A percentile compares a stretch with the other conserved stretches of the same genome.
These are phyloP conservation scores for Pasiphila rectangulata DNA, from an alignment of 2,888 invertebrate species.

Conservation along the genomic window DNA sequence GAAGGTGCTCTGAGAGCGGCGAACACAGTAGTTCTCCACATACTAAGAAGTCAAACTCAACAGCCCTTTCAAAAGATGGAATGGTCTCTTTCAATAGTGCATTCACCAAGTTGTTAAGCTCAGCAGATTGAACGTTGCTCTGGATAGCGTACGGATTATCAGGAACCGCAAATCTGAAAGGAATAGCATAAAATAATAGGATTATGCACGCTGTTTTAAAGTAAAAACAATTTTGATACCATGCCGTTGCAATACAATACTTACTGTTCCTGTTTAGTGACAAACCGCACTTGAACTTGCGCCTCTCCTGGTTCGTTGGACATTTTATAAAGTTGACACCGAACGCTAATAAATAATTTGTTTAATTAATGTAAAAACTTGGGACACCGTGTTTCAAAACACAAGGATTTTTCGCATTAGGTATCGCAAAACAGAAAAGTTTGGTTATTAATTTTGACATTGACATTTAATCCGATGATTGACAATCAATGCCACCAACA, in stretches of 20 bases:
- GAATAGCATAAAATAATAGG: constrained; percentile 16
- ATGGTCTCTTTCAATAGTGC: constrained; percentile 84
- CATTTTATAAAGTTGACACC: constrained; percentile 39
- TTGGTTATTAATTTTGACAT: background rate
- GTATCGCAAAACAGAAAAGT: constrained; percentile 6
- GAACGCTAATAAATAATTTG: background rate
- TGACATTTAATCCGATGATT: background rate
- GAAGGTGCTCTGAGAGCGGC: constrained; percentile 87
- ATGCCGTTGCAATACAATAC: constrained; percentile 51
- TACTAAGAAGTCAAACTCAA: constrained; percentile 94
- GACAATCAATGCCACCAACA: too few relatives aligned
- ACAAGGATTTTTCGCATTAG: too few relatives aligned
- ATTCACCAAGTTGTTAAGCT: constrained; percentile 90
- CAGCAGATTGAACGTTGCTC: constrained; percentile 83
- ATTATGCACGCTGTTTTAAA: background rate
- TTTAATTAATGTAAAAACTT: background rate
- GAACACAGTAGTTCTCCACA: constrained; percentile 89
- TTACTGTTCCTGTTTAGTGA: constrained; percentile 91
- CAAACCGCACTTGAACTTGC: constrained; percentile 88
- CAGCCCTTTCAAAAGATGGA: constrained; percentile 54
- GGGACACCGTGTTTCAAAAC: constrained; percentile 14
- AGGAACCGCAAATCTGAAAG: constrained; percentile 89
- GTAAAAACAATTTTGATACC: background rate
- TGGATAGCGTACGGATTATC: constrained; percentile 92
- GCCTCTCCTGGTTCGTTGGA: constrained; percentile 60